Conservation (phyloP, 1,140 invertebrate genomes). For the Hermatobates lingyangjiaoensis region DNA sequence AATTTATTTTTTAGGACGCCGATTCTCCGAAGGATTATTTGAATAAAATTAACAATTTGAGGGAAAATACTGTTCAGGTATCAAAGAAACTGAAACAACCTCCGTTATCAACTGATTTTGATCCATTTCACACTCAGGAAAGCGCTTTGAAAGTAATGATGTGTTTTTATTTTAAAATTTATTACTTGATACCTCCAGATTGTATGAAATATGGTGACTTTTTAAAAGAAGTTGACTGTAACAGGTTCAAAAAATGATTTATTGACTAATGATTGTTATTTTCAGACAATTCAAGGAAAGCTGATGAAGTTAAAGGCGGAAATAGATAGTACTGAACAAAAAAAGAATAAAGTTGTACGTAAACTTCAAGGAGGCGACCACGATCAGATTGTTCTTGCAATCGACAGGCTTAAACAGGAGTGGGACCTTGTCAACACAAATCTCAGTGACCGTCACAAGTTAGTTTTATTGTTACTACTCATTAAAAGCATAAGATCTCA, state of each 20-base stretch:
- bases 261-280: not conserved
- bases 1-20: slow-evolving; percentile 8
- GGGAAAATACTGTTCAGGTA: slow-evolving; percentile 6
- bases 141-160: slow-evolving; percentile 8
- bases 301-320: slow-evolving; percentile 7
- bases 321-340: slow-evolving; percentile 11
- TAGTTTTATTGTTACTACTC: too few relatives aligned
- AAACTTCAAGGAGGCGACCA: slow-evolving; percentile 11
- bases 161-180: not conserved
- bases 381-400: slow-evolving; percentile 11
- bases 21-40: slow-evolving; percentile 12
- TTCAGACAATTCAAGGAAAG: slow-evolving; percentile 9
- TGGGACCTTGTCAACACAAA: slow-evolving; percentile 11
- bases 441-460: slow-evolving; percentile 8
- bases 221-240: too few relatives aligned
- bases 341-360: slow-evolving; percentile 9
- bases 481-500: too few relatives aligned
- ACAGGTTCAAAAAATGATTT: not conserved
- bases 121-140: slow-evolving; percentile 12
- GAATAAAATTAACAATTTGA: slow-evolving; percentile 8
- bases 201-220: too few relatives aligned
- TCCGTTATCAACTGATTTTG: slow-evolving; percentile 13
- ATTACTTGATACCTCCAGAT: not conserved
- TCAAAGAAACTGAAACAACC: slow-evolving; percentile 11
- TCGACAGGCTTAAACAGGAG: slow-evolving; percentile 11